phyloP scores from a whole-genome alignment of 2,888 invertebrate genomes.

The Atethmia centrago region DNA sequence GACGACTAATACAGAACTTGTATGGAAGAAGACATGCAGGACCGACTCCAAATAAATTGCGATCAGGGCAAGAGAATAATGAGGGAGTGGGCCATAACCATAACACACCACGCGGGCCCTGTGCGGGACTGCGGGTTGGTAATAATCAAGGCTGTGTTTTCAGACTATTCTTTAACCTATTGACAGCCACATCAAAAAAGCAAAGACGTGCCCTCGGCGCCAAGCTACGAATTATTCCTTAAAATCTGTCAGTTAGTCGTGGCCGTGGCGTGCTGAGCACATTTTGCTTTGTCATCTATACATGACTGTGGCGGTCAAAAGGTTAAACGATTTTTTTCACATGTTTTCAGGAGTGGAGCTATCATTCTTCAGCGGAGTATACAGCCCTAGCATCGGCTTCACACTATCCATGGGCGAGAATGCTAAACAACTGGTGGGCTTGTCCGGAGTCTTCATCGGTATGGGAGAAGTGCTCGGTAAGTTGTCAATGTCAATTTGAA shows the following conservation, averaged over 20 bases:
- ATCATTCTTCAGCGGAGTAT: constrained; percentile 99
- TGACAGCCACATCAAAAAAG: no score
- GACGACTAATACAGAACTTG: not conserved
- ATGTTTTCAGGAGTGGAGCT: constrained; percentile 94
- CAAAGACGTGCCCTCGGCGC: no score
- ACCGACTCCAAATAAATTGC: not conserved
- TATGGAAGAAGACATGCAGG: not conserved
- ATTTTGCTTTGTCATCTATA: no score
- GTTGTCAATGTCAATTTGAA: constrained; percentile 54
- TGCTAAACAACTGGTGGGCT: constrained; percentile 96
- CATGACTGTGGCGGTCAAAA: no score
- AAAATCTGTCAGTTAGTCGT: no score
- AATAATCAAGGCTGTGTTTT: not conserved
- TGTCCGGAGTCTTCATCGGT: constrained; percentile 98
- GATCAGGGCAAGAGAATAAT: not conserved
- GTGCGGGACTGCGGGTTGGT: no score
- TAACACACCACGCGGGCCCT: not conserved
- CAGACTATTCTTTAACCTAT: not conserved
- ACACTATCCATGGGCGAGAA: constrained; percentile 94
- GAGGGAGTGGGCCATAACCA: not conserved
- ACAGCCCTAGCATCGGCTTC: constrained; percentile 97
- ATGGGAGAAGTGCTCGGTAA: constrained; percentile 96
- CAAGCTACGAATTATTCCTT: no score
- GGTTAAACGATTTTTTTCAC: not conserved
- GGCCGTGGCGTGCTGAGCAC: no score